These are phyloP conservation scores for Dusona sp. DNA, from an alignment of 2,888 invertebrate genomes.

Conservation along the genomic window DNA sequence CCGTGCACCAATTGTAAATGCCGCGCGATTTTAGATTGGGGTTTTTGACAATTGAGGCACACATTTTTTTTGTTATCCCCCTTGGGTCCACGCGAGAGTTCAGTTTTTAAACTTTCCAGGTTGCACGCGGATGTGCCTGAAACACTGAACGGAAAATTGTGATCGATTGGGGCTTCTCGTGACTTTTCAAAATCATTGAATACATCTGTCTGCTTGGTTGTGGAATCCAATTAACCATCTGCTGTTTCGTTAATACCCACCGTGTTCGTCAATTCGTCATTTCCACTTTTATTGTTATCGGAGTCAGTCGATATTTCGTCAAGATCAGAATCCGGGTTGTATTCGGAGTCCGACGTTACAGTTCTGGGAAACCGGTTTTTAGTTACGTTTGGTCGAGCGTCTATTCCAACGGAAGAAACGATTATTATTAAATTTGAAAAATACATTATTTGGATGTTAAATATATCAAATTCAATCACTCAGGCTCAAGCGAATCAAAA, in stretches of 20 bases:
- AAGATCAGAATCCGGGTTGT: constrained; percentile 5
- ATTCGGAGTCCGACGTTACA: constrained; percentile 7
- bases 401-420: background rate
- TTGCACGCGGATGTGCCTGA: constrained; percentile 13
- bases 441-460: background rate
- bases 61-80: constrained; percentile 9
- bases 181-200: constrained; percentile 22
- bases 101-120: background rate
- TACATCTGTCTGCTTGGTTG: constrained; percentile 5
- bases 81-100: constrained; percentile 7
- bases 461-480: background rate
- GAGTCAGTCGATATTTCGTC: background rate
- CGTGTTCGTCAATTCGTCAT: constrained; percentile 12
- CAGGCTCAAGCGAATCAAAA: background rate
- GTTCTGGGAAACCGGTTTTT: background rate
- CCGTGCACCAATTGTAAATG: constrained; percentile 15
- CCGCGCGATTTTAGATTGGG: constrained; percentile 6
- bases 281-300: background rate
- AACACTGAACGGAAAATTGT: constrained; percentile 8
- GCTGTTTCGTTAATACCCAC: background rate
- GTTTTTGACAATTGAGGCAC: background rate
- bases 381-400: background rate
- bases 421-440: constrained; percentile 4
- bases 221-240: background rate
- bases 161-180: background rate